Base-by-base conservation (phyloP, 2,797 vertebrate species). In the Hydrolagus colliei region DNA sequence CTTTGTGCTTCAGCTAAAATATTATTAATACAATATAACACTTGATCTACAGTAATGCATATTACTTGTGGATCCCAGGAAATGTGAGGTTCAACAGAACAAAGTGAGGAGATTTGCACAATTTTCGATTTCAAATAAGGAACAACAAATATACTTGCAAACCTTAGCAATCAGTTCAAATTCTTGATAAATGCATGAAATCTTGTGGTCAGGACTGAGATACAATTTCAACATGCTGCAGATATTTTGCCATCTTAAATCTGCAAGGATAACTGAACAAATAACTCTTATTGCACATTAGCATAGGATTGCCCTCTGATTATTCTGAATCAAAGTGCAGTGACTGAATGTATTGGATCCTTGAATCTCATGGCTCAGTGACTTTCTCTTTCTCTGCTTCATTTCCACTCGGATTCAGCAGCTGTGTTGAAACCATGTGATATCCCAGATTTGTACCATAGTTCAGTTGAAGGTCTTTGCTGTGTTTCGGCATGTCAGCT, bases 401-500 rank as follows among this genome's bases (percentile, higher is more conserved):
- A 90, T 92, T 92, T 92, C 89, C 90, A 89, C 90, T 90, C 91
- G 91, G 91, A 88, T 88, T 91, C 90, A 91, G 90, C 89, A 92
- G 92, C 91, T 93, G 92, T 91, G 90, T 89, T 4, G 14, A 89
- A 92, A 89, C 88, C 92, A 93, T 92, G 90, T 93, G 92, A 93
- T 93, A 89, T 89, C 90, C 89, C 91, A 92, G 91, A 92, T 94
- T 92, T 92, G 90, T 91, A 91, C 91, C 90, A 93, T 89, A 92
- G 94, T 94, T 95, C 92, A 94, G 92, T 90, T 88, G 91, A 92
- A 95, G 95, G 93, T 93, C 93, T 91, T 73, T 67, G 90, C 94
- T 94, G 91, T 95, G 96, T 95, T 93, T 90, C 90, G 97, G 94
- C 96, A 94, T 94, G 97, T 95, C 95, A 93, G 94, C 91, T 86